Evolutionary conservation across 2,888 invertebrate genomes (phyloP), one percentile per base, ranked within the genome.

Genomic region (Malacosoma neustria): DNA sequence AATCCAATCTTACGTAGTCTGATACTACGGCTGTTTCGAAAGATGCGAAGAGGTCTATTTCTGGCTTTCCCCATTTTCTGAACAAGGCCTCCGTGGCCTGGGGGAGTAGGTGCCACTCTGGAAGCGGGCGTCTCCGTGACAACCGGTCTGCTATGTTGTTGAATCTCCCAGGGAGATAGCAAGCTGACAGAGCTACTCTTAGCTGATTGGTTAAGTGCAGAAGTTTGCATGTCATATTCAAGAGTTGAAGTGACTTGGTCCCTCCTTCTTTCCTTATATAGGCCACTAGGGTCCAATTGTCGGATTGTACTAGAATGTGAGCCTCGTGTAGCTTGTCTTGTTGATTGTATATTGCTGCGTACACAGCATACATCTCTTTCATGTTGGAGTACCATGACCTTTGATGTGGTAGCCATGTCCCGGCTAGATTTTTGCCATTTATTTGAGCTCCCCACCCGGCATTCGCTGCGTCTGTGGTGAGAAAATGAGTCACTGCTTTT

Each of bases 231-330:
- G 34, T 11, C 3, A 34, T n/a, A n/a, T n/a, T n/a, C 2, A 55
- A 54, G 1, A 45, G 47, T 29, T 43, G 52, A n/a, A 45, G 38
- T 51, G 54, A 57, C 1, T 38, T 48, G 11, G 55, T 54, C 5
- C 34, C 39, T 4, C 32, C 42, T 15, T 42, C 33, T 11, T 39
- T 45, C 11, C 29, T 35, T 30, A 40, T 22, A 11, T 37, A 40
- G 2, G 40, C 12, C 11, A 40, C 32, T 13, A 40, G 29, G 13
- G 41, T 38, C 2, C 13, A 33, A 22, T 42, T 39, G 33, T 33
- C 33, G 13, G 37, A 36, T 29, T 40, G 40, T 3, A 36, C 11
- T 2, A 40, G 29, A 4, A 37, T 34, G 11, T 14, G 31, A 3
- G 22, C 14, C n/a, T 34, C 11, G 11, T 11, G 13, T 9, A 40